Conservation (phyloP, 1,140 invertebrate genomes). For the Achatina immaculata region DNA sequence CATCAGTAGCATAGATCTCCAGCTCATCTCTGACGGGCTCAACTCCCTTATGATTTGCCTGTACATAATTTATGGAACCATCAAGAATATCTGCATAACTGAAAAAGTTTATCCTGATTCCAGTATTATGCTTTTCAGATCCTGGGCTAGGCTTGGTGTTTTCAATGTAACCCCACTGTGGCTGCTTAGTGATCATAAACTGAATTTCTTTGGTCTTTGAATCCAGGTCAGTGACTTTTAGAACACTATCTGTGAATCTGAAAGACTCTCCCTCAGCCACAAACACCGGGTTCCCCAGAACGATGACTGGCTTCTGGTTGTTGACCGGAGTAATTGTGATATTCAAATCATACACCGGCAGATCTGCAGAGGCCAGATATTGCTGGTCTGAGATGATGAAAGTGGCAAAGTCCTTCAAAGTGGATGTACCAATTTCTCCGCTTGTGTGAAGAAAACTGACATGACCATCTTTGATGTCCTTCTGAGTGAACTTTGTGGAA, state of each 20-base stretch:
- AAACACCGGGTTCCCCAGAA: slow-evolving; percentile 60
- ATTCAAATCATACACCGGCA: slow-evolving; percentile 65
- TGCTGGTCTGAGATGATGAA: slow-evolving; percentile 70
- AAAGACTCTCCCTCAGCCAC: slow-evolving; percentile 69
- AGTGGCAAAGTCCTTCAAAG: slow-evolving; percentile 66
- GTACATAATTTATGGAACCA: slow-evolving; percentile 67
- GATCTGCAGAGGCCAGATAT: slow-evolving; percentile 60
- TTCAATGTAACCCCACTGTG: slow-evolving; percentile 73
- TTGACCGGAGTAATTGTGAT: slow-evolving; percentile 71
- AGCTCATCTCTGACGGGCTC: slow-evolving; percentile 86
- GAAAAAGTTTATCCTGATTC: slow-evolving; percentile 81
- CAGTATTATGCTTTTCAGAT: slow-evolving; percentile 68
- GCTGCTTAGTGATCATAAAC: slow-evolving; percentile 80
- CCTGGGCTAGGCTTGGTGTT: slow-evolving; percentile 68
- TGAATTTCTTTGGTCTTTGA: slow-evolving; percentile 81
- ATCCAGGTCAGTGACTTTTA: slow-evolving; percentile 70
- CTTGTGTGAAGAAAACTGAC: slow-evolving; percentile 68
- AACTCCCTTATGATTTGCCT: slow-evolving; percentile 83
- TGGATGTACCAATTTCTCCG: slow-evolving; percentile 67
- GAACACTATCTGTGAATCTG: slow-evolving; percentile 60
- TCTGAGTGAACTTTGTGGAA: slow-evolving; percentile 64
- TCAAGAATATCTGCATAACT: slow-evolving; percentile 76
- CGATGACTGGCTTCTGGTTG: slow-evolving; percentile 67
- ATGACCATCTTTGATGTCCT: slow-evolving; percentile 58
- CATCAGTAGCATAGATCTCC: slow-evolving; percentile 90